Base-by-base conservation (phyloP, 2,888 invertebrate genomes). In the Trissonchulus latispiculum region DNA sequence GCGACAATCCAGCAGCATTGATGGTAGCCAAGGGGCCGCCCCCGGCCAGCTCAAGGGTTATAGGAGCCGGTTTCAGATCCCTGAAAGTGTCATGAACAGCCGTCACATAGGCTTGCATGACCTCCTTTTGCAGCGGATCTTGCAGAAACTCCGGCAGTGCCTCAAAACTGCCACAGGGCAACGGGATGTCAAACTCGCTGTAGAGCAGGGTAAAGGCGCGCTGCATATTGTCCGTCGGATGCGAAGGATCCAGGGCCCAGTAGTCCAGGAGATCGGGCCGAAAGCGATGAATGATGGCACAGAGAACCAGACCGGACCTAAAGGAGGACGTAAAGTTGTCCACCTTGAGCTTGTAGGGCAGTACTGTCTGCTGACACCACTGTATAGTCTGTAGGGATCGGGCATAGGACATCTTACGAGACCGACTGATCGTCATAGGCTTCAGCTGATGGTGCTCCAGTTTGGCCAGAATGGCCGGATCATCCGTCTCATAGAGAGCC, bases 201-300 rank as follows among this genome's bases (percentile, higher is more conserved):
- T 77, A 74, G 31, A 77, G 61, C 0, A 71, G 48, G 1, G 33
- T 31, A 61, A 78, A 76, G 29, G 77, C 75, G 18, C 32, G 69
- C 18, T 23, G 29, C 23, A 35, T 33, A 72, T 72, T 70, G 3
- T 29, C 59, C 3, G 37, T 59, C 23, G 18, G 31, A 3, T 61
- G 61, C n/a, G n/a, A 18, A n/a, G 59, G 59, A 61, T 59, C 59
- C 15, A 70, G 48, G 23, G 59, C 28, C 59, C 59, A 31, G 33
- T 71, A 70, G 37, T 66, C 83, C 83, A 84, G 77, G 61, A 95
- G 87, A 85, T 95, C 93, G 1, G 95, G 95, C 75, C 95, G 88
- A 86, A 95, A 95, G 76, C 91, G 90, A 80, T 89, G 88, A 77
- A 93, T 87, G 78, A 93, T 88, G 75, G 90, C 90, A 84, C 89